Evolutionary conservation across 2,113 vertebrate genomes (phyloP), one percentile per base, ranked within the genome.

Genomic region (Lampris megalopsis): DNA sequence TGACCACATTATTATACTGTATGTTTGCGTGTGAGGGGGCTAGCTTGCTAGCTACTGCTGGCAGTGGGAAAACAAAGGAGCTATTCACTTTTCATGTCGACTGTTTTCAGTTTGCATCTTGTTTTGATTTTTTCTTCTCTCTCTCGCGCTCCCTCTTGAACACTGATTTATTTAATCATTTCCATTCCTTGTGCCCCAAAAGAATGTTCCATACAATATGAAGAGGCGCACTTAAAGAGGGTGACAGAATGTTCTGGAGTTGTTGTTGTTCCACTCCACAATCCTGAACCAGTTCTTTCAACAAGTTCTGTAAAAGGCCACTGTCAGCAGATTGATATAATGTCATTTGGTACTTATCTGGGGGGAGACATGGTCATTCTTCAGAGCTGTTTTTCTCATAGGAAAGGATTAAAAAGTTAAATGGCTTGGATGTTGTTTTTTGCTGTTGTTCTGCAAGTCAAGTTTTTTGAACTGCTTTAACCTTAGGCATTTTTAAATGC

Each of bases 141-240:
- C 24, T 53, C 45, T 38, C 63, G 49, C 5, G 7, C 45, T 48
- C 9, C 63, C 47, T 48, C 59, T 3, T 61, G 59, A 68, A 79
- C 82, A 77, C 71, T 57, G 57, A 65, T 47, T 41, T 9, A 49
- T 74, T 60, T 84, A 56, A 82, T 63, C 45, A 41, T 49, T 49
- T 65, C 62, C 62, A 63, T 63, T 24, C 62, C 5, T 74, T 56
- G 69, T 36, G 48, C 57, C 38, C 4, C 13, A 0, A 3, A 71
- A 45, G 75, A 83, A 82, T 82, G 70, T 75, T 57, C 9, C 61
- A 67, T 10, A 53, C 24, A 77, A 54, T 1, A 62, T 60, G 38
- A 67, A 8, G 40, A 42, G 66, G 54, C 40, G n/a, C 8, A 24
- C 36, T 43, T 35, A 56, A 57, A 24, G 24, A 24, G 13, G 35